Percentiles rank a stretch among this genome's conserved stretches.
phyloP scores from a whole-genome alignment of 2,888 invertebrate species.

The Acrobasis suavella region DNA sequence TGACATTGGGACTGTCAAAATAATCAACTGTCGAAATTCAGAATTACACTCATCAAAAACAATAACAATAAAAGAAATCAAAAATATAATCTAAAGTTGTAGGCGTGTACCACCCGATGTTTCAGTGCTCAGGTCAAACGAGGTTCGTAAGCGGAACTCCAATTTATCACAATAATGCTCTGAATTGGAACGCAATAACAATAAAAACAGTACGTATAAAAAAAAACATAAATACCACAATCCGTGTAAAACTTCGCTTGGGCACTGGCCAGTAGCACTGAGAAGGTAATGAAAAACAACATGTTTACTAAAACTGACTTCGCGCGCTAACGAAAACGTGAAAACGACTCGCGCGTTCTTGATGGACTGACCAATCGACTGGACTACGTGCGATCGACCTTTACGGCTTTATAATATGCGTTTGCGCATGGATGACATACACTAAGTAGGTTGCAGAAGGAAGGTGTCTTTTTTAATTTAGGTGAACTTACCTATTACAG shows the following conservation, averaged over 20 bases:
- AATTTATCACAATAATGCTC: conserved; percentile 23
- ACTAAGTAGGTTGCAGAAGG: conserved; percentile 36
- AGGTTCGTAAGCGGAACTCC: conserved; percentile 26
- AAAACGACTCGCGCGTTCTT: conserved; percentile 65
- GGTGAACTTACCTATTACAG: too few relatives aligned
- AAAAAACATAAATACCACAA: conserved; percentile 61
- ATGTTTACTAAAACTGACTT: conserved; percentile 34
- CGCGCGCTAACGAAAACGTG: conserved; percentile 75
- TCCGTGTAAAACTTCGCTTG: conserved; percentile 73
- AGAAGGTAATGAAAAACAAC: conserved; percentile 58
- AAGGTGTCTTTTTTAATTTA: background rate
- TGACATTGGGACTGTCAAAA: too few relatives aligned
- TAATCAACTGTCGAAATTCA: too few relatives aligned
- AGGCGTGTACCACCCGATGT: background rate
- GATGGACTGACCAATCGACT: conserved; percentile 57
- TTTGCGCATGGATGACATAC: conserved; percentile 70
- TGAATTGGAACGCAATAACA: conserved; percentile 2
- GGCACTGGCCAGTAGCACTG: conserved; percentile 61
- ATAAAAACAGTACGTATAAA: conserved; percentile 19
- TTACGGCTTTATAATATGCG: conserved; percentile 70
- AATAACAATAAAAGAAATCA: background rate
- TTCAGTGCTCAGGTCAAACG: conserved; percentile 26
- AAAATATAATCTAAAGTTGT: background rate
- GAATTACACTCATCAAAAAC: too few relatives aligned
- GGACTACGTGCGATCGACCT: conserved; percentile 55